A percentile compares a stretch with the other conserved stretches of the same genome.
phyloP scores from a whole-genome alignment of 1,140 invertebrate species.

The Drosophila fuyamai region DNA sequence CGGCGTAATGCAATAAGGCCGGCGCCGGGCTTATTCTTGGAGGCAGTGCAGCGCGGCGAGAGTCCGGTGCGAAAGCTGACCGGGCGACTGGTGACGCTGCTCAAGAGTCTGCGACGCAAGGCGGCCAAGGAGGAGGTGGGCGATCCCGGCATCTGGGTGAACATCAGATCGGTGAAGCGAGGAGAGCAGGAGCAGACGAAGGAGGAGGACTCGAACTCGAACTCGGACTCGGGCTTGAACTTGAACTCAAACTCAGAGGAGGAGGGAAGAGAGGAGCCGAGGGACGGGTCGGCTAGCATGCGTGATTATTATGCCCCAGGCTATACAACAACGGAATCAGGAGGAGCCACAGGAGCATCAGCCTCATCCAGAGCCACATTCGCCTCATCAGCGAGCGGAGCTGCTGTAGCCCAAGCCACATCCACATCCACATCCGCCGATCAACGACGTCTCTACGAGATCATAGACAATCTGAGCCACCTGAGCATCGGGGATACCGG shows the following conservation, averaged over 20 bases:
- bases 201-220: not conserved
- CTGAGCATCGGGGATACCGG: conserved; percentile 43
- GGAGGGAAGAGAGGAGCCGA: not conserved
- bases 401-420: not conserved
- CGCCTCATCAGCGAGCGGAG: not conserved
- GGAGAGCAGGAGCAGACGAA: conserved; percentile 2
- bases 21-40: conserved; percentile 13
- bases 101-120: conserved; percentile 45
- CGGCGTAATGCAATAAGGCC: conserved; percentile 38
- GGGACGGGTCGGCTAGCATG: conserved; percentile 39
- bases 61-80: conserved; percentile 6
- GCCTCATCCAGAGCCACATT: not conserved
- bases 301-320: conserved; percentile 40
- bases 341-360: conserved; percentile 20
- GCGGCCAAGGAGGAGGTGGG: not conserved
- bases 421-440: conserved; percentile 14
- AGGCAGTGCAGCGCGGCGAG: conserved; percentile 18
- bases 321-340: conserved; percentile 7
- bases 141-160: conserved; percentile 8
- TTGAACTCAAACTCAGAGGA: not conserved
- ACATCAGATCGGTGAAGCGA: conserved; percentile 16
- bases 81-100: conserved; percentile 35
- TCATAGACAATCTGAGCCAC: conserved; percentile 78
- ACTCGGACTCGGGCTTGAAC: not conserved
- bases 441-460: conserved; percentile 69